Conservation (phyloP, 2,113 vertebrate species). For the Pseudois nayaur region DNA sequence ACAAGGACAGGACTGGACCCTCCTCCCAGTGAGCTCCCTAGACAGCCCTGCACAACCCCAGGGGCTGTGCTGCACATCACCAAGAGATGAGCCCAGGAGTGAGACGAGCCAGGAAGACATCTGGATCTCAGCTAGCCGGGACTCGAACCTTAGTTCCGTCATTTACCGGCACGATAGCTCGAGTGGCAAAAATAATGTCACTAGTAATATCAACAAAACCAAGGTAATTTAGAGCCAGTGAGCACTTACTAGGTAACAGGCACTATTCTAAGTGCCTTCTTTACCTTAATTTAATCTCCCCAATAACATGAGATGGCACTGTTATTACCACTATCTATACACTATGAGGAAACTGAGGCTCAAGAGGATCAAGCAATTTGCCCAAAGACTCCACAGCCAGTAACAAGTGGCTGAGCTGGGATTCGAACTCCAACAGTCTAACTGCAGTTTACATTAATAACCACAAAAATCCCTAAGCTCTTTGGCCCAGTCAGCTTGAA, state of each 20-base stretch:
- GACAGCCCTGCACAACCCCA: neutral
- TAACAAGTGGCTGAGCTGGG: neutral
- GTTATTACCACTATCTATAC: neutral
- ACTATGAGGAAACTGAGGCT: neutral
- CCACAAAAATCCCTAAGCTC: neutral
- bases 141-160: neutral
- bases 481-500: neutral
- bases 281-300: neutral
- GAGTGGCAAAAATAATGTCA: neutral
- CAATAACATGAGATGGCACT: neutral
- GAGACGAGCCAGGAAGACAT: neutral
- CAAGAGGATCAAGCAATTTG: neutral
- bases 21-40: neutral
- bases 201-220: neutral
- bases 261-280: neutral
- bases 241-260: neutral
- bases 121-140: neutral
- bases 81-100: neutral
- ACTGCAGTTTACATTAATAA: neutral
- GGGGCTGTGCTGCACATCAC: neutral
- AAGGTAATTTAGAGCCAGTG: neutral
- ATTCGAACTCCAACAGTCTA: neutral
- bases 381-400: neutral
- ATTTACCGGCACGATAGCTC: neutral
- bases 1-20: neutral